phyloP scores from a whole-genome alignment of 2,113 vertebrate species.

The Oreotragus oreotragus region DNA sequence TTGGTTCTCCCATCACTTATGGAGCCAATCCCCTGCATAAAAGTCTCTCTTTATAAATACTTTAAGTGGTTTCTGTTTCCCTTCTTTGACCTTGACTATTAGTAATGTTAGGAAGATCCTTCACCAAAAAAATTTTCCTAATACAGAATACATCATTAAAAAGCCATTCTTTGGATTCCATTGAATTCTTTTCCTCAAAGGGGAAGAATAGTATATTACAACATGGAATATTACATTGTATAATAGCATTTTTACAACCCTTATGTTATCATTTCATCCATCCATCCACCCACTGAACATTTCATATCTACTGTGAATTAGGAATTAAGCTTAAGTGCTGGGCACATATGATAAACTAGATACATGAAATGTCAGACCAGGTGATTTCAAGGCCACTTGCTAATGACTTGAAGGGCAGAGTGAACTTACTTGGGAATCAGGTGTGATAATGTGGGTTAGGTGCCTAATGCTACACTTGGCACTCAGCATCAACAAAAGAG shows the following conservation, averaged over 20 bases:
- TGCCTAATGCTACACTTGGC: not conserved
- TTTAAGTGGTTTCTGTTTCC: not conserved
- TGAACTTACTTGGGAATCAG: not conserved
- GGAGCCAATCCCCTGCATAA: not conserved
- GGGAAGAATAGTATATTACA: not conserved
- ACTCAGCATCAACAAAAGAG: not conserved
- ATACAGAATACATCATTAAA: not conserved
- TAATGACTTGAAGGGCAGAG: not conserved
- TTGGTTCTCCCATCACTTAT: not conserved
- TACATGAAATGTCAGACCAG: fast-evolving
- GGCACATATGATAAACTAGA: not conserved
- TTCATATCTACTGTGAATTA: not conserved
- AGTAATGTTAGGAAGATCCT: not conserved
- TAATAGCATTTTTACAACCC: not conserved
- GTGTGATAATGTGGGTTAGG: not conserved
- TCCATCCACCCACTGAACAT: too few species aligned
- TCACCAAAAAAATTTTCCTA: not conserved
- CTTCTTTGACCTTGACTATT: not conserved
- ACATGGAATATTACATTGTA: not conserved
- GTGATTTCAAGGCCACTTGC: not conserved
- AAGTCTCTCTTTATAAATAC: not conserved
- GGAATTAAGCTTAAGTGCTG: not conserved
- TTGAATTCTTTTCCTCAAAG: not conserved
- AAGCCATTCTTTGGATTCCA: not conserved
- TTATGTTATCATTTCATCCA: not conserved